Base-by-base conservation (phyloP, 2,113 vertebrate genomes). In the Ciconia boyciana region DNA sequence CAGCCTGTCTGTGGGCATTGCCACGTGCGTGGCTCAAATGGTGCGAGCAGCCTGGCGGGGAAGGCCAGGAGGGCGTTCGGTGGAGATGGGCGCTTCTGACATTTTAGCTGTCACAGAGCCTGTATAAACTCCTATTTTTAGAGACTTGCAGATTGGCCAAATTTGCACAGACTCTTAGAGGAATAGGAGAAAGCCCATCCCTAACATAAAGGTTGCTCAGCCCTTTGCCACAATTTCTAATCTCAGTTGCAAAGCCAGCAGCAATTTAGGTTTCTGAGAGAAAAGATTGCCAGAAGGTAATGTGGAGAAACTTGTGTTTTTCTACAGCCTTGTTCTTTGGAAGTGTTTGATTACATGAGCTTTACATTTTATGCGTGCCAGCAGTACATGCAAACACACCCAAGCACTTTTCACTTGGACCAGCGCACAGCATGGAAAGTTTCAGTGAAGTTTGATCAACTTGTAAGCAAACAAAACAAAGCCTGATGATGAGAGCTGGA, bases 1-100 rank as follows among this genome's bases (percentile, higher is more conserved):
- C 85, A 28, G 72, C 36, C 18, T 3, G 64, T 10, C 76, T 3
- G 6, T 9, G 51, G 71, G 68, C n/a, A 2, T 8, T 48, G 55
- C 54, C 8, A 2, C 1, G 5, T 25, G 58, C 28, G 1, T 1
- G 0, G 75, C 65, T 57, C 25, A 4, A 2, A 21, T 5, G 13
- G 75, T 2, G 0, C 0, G 1, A 39, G 77, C 70, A 49, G 65
- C 4, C 11, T 0, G 0, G 32, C 3, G 3, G 74, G 44, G 78
- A 3, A 41, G 60, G 19, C 32, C 5, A 0, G 51, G 31, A 32
- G 11, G 36, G 68, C 1, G 0, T 9, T 24, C 1, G 0, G 41
- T 5, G 74, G 6, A 18, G 55, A 13, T 39, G 51, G 36, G 26
- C 9, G 0, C 65, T 31, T 8, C 31, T 65, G 78, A 32, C 4